A percentile compares a stretch with the other conserved stretches of the same genome.
Evolutionary conservation across 2,113 vertebrate genomes (phyloP).

Genomic region (Ctenomys sociabilis): DNA sequence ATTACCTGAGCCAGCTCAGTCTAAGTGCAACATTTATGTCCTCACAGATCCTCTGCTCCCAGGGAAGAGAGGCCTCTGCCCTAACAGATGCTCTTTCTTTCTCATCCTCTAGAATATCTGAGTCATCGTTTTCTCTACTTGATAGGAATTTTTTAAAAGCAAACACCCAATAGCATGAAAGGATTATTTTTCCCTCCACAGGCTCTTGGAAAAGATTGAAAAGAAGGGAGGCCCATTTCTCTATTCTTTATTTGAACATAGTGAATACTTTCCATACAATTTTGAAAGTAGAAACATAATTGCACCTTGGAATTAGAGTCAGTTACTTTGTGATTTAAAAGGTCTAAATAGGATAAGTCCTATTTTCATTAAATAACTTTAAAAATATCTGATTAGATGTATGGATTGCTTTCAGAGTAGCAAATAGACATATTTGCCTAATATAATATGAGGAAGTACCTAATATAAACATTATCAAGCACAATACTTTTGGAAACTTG

Average conservation of each 20-base stretch:
- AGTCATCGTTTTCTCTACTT: not conserved
- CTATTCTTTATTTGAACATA: not conserved
- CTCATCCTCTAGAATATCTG: not conserved
- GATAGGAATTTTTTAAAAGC: not conserved
- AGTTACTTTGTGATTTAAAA: not conserved
- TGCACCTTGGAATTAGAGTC: not conserved
- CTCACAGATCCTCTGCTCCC: not conserved
- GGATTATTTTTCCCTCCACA: not conserved
- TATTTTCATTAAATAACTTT: not conserved
- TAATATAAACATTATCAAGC: constrained; percentile 25
- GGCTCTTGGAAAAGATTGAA: not conserved
- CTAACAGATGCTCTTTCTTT: not conserved
- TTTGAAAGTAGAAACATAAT: not conserved
- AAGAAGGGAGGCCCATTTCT: not conserved
- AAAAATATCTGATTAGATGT: not conserved
- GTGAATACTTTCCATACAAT: not conserved
- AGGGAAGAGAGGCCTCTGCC: not conserved
- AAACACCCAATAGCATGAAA: not conserved
- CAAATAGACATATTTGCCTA: not conserved
- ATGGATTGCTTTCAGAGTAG: not conserved
- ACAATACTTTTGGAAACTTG: not conserved
- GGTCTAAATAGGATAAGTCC: not conserved
- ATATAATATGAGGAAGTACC: not conserved
- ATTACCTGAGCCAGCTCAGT: too few relatives aligned
- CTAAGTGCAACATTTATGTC: not conserved